These are phyloP conservation scores for Todus mexicanus DNA, from an alignment of 2,797 vertebrate genomes.

Conservation along the genomic window DNA sequence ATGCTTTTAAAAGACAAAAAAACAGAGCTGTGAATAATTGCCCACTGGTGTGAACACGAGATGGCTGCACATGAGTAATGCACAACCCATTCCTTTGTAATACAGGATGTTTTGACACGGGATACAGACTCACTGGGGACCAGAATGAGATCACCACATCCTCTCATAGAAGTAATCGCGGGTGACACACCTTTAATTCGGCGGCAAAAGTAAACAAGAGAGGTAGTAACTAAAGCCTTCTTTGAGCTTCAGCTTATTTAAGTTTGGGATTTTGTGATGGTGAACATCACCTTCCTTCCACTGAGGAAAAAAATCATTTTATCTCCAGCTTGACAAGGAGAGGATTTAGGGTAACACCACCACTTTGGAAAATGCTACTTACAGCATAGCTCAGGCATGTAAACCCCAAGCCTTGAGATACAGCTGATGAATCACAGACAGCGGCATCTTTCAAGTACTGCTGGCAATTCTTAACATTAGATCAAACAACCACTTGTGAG, in stretches of 20 bases:
- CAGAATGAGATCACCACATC: not conserved
- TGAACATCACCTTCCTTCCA: not conserved
- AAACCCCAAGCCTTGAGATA: not conserved
- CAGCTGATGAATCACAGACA: not conserved
- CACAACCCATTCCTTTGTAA: not conserved
- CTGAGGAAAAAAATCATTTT: not conserved
- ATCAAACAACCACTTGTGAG: not conserved
- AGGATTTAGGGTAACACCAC: not conserved
- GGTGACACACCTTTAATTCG: not conserved
- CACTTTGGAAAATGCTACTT: not conserved
- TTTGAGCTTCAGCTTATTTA: not conserved
- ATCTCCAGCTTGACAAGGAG: not conserved
- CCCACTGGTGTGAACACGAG: not conserved
- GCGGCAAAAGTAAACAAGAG: not conserved
- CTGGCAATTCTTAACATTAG: not conserved
- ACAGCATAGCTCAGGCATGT: not conserved
- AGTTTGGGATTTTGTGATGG: not conserved
- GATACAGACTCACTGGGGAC: not conserved
- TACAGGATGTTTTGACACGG: not conserved
- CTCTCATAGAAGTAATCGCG: not conserved
- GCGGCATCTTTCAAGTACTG: not conserved
- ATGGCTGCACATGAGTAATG: not conserved
- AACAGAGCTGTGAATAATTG: not conserved
- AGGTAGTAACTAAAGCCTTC: not conserved
- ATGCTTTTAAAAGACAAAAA: constrained; percentile 2